Base-by-base conservation (phyloP, 2,113 vertebrate genomes). In the Aptenodytes patagonicus region DNA sequence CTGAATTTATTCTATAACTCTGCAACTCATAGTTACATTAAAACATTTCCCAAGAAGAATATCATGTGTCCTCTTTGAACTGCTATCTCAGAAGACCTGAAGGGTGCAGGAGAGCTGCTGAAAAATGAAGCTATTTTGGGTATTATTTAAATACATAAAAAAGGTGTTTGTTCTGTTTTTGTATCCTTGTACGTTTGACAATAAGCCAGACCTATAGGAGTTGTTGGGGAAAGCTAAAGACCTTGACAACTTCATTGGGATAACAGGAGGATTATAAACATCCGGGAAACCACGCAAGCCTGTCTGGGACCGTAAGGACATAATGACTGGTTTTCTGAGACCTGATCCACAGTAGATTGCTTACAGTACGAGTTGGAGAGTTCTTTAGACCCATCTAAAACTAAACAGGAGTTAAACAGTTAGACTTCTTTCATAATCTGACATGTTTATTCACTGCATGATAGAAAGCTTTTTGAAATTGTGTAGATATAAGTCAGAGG, bases 181-280 rank as follows among this genome's bases (percentile, higher is more conserved):
- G 0, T 89, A 36, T 54, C 36, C 8, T 69, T 3, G 1, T n/a
- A 54, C 0, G 0, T 54, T 36, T 60, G 40, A 40, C 34, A 76
- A n/a, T 51, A 66, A 71, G 32, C 6, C 21, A 93, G 49, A 84
- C 10, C 38, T 52, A 7, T 2, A 81, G n/a, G 25, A 80, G n/a
- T 8, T 75, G 10, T 2, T 36, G n/a, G n/a, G 76, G 21, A 52
- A 92, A 87, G 32, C 22, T 32, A 70, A 42, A 90, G 32, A 64
- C 22, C 24, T 64, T 5, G 3, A 32, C n/a, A 75, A 36, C 17
- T 38, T 75, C 20, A 9, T 2, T 46, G 21, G 24, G 32, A 17
- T 47, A 84, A 52, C 36, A 68, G 44, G 12, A 75, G 17, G 36
- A 32, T 46, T 89, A 31, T 25, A 36, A 85, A 55, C 9, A 61